A percentile compares a stretch with the other conserved stretches of the same genome.
These are phyloP conservation scores for Sebastiscus albofasciatus DNA, from an alignment of 2,797 vertebrate species.

Conservation along the genomic window DNA sequence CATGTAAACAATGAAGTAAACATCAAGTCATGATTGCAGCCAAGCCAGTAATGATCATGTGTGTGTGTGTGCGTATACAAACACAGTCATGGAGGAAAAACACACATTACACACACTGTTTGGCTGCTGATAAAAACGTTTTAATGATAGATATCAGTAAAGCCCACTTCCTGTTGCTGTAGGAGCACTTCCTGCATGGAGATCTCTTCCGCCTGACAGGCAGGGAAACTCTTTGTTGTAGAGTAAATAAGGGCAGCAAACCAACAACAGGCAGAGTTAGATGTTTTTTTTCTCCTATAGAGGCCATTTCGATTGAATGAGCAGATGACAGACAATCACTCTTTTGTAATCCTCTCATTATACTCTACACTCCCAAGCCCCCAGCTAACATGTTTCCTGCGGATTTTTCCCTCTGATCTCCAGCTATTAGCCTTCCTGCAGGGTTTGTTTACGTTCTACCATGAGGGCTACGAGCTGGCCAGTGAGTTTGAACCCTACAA, in stretches of 20 bases:
- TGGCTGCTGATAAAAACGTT: slow-evolving; percentile 51
- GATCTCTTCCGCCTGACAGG: slow-evolving; percentile 49
- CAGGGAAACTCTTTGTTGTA: slow-evolving; percentile 67
- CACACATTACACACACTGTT: slow-evolving; percentile 49
- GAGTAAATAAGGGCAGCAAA: slow-evolving; percentile 59
- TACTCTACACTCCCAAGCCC: slow-evolving; percentile 1
- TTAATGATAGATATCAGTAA: slow-evolving; percentile 71
- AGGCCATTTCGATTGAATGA: slow-evolving; percentile 37
- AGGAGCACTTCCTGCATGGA: slow-evolving; percentile 70
- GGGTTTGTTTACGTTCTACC: slow-evolving; percentile 98
- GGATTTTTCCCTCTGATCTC: slow-evolving; percentile 55
- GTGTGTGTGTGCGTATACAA: slow-evolving; percentile 12
- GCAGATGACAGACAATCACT: slow-evolving; percentile 39
- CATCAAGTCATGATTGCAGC: slow-evolving; percentile 23
- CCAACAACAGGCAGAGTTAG: slow-evolving; percentile 36
- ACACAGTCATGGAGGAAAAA: slow-evolving; percentile 34
- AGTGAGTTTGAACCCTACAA: slow-evolving; percentile 98
- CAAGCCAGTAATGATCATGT: neutral
- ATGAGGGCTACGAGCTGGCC: slow-evolving; percentile 97
- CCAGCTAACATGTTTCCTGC: slow-evolving; percentile 20
- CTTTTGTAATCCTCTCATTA: slow-evolving; percentile 40
- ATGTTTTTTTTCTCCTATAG: neutral
- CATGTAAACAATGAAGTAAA: slow-evolving; percentile 29
- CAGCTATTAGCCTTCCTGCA: slow-evolving; percentile 98
- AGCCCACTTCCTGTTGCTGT: slow-evolving; percentile 73